Conservation (phyloP, 2,113 vertebrate genomes). For the Xenopus borealis region DNA sequence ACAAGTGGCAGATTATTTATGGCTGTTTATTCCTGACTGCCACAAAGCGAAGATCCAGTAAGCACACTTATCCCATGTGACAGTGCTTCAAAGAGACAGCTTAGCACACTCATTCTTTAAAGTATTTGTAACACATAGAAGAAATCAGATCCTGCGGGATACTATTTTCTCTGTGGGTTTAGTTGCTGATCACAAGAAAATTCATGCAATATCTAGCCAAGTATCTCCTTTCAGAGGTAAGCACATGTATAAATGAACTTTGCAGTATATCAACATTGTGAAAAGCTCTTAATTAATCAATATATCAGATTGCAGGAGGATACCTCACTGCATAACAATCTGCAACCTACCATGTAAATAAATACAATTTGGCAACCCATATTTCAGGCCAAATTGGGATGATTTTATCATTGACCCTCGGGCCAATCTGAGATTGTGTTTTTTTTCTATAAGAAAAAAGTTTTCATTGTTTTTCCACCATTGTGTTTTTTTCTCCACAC, state of each 20-base stretch:
- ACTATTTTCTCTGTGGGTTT: constrained; percentile 30
- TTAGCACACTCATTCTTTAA: constrained; percentile 38
- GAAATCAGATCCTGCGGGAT: constrained; percentile 35
- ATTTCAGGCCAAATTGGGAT: too few species aligned
- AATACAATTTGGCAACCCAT: too few species aligned
- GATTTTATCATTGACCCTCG: too few species aligned
- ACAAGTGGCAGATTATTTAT: constrained; percentile 44
- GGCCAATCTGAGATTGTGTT: too few species aligned
- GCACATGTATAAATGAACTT: constrained; percentile 3
- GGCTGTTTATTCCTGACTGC: constrained; percentile 43
- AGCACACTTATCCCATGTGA: constrained; percentile 41
- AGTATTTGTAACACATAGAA: constrained; percentile 38
- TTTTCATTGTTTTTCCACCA: too few species aligned
- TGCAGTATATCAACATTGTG: too few species aligned
- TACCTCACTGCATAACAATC: neutral
- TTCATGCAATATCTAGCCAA: constrained; percentile 8
- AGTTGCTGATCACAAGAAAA: constrained; percentile 37
- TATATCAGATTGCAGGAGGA: neutral
- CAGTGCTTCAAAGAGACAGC: constrained; percentile 41
- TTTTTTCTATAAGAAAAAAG: too few species aligned
- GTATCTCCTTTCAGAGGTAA: constrained; percentile 1
- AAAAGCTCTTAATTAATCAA: neutral
- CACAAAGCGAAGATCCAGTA: constrained; percentile 42
- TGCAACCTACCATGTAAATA: too few species aligned
- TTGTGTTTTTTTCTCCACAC: too few species aligned